A percentile compares a stretch with the other conserved stretches of the same genome.
These are phyloP conservation scores for Opisthograptis luteolata DNA, from an alignment of 2,888 invertebrate species.

Conservation along the genomic window DNA sequence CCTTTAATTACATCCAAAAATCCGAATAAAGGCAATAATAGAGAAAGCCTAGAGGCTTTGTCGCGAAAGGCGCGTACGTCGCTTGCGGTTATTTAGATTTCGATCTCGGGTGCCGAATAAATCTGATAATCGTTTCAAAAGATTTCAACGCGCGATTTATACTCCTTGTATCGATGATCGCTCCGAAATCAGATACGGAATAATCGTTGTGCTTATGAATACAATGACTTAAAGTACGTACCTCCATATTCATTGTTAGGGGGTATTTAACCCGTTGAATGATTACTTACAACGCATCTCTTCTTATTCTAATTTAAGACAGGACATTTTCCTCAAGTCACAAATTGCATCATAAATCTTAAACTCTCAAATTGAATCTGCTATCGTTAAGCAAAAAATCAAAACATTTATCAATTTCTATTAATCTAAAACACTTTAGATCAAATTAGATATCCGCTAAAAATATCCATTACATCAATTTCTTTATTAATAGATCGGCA, in stretches of 20 bases:
- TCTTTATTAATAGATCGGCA: constrained; percentile 81
- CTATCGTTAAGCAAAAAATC: constrained; percentile 2
- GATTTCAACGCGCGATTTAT: constrained; percentile 56
- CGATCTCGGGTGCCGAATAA: constrained; percentile 59
- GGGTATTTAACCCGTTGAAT: constrained; percentile 2
- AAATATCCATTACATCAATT: constrained; percentile 77
- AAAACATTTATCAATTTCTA: constrained; percentile 27
- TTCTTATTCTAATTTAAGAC: background rate
- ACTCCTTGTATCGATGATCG: constrained; percentile 43
- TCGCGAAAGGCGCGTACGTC: constrained; percentile 56
- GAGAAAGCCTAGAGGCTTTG: constrained; percentile 56
- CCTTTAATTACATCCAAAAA: constrained; percentile 15
- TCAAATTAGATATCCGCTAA: constrained; percentile 59
- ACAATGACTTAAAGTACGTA: constrained; percentile 27
- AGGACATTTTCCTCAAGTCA: background rate
- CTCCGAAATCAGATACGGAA: constrained; percentile 43
- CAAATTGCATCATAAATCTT: background rate
- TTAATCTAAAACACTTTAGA: constrained; percentile 48
- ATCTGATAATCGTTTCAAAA: constrained; percentile 62
- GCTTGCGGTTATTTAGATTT: constrained; percentile 63
- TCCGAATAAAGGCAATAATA: constrained; percentile 40
- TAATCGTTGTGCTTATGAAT: constrained; percentile 30
- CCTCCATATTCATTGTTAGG: constrained; percentile 1
- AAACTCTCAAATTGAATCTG: constrained; percentile 2
- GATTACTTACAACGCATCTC: background rate